These are phyloP conservation scores for Lepidocyrtinus sp. DNA, from an alignment of 2,888 invertebrate genomes.

Conservation along the genomic window DNA sequence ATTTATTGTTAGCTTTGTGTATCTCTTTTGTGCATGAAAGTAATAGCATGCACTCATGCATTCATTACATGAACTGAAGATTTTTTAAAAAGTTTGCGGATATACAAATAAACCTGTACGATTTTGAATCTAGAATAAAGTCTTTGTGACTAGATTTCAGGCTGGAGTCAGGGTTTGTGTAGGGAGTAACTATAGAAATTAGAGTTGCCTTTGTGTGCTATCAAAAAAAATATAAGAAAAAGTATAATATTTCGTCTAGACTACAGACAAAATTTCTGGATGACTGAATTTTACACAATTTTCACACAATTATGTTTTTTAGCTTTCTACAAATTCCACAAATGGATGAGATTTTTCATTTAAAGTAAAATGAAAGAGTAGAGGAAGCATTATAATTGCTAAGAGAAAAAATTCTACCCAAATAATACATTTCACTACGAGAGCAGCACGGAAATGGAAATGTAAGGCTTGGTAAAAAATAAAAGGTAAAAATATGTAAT, in stretches of 20 bases:
- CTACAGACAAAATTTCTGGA: constrained; percentile 53
- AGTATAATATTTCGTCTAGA: constrained; percentile 41
- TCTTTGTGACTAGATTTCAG: background rate
- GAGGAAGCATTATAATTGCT: background rate
- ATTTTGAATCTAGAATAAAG: background rate
- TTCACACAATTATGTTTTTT: constrained; percentile 44
- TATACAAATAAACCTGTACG: background rate
- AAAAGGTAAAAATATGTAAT: no score
- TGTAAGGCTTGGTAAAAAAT: no score
- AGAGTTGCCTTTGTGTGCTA: no score
- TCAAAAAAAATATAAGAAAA: background rate
- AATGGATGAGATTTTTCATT: background rate
- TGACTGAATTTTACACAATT: constrained; percentile 54
- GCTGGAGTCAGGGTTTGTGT: no score
- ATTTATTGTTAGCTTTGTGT: background rate
- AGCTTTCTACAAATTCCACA: no score
- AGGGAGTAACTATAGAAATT: no score
- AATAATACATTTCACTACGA: no score
- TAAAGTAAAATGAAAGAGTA: background rate
- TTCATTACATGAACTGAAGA: constrained; percentile 7
- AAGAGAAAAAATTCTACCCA: no score
- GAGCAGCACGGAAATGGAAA: no score
- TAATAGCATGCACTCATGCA: constrained; percentile 10
- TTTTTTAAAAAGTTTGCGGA: background rate
- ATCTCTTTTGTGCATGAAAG: constrained; percentile 5